These are phyloP conservation scores for Anarhynchus alexandrinus DNA, from an alignment of 2,113 vertebrate species.

Conservation along the genomic window DNA sequence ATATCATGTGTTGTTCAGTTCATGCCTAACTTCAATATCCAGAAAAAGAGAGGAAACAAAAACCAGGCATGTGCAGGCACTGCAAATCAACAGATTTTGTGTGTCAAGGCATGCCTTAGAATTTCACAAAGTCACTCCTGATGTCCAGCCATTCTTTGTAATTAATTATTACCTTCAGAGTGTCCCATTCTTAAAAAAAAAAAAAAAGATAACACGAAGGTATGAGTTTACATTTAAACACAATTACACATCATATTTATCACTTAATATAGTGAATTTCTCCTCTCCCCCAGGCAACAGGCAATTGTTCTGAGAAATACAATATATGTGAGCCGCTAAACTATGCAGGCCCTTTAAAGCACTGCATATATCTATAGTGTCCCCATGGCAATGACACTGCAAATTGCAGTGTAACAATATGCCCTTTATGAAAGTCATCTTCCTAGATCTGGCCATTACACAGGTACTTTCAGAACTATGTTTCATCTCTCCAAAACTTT, in stretches of 20 bases:
- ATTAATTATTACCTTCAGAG: background rate
- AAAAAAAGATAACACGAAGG: background rate
- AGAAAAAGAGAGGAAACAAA: background rate
- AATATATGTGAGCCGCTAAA: background rate
- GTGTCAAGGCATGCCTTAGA: background rate
- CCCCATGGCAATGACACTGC: background rate
- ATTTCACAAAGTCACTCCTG: background rate
- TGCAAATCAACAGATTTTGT: background rate
- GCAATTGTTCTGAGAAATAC: background rate
- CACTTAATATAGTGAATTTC: background rate
- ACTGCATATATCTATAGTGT: background rate
- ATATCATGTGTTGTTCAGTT: slow-evolving; percentile 22
- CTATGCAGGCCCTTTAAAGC: background rate
- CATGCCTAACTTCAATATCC: background rate
- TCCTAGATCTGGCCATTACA: background rate
- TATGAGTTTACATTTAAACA: background rate
- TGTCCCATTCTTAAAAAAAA: background rate
- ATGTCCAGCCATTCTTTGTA: slow-evolving; percentile 1
- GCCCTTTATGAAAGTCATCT: background rate
- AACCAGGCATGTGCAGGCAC: background rate
- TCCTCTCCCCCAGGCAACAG: background rate
- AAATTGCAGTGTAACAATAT: background rate
- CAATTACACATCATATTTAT: background rate
- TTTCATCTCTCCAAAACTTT: background rate
- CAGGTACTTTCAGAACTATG: background rate